phyloP scores from a whole-genome alignment of 2,888 invertebrate species.

The Pteria penguin region DNA sequence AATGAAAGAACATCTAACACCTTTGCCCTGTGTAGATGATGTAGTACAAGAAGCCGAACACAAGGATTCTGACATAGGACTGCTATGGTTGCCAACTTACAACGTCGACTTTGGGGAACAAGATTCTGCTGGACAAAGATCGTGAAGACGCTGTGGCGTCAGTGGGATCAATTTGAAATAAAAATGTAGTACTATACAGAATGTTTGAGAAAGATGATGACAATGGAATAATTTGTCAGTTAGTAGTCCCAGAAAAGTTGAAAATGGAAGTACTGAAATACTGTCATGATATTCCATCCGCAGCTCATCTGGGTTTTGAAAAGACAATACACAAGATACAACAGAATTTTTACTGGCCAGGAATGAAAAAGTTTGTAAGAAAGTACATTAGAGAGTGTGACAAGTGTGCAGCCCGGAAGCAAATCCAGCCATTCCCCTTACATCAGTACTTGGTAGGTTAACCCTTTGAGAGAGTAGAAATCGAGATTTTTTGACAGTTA shows the following conservation, averaged over 20 bases:
- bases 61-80: neutral
- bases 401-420: slow-evolving; percentile 41
- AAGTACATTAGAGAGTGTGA: no score
- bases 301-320: slow-evolving; percentile 53
- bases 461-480: slow-evolving; percentile 53
- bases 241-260: slow-evolving; percentile 18
- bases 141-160: slow-evolving; percentile 1
- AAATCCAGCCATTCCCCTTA: slow-evolving; percentile 19
- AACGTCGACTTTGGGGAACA: neutral
- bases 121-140: neutral
- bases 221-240: neutral
- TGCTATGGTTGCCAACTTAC: neutral
- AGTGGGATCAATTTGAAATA: slow-evolving; percentile 12
- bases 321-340: slow-evolving; percentile 45
- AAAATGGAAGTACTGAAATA: slow-evolving; percentile 29
- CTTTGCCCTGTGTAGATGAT: neutral
- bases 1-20: no score
- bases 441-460: slow-evolving; percentile 20
- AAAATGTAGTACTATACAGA: neutral
- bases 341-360: slow-evolving; percentile 51
- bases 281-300: slow-evolving; percentile 32
- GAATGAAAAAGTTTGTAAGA: no score
- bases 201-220: slow-evolving; percentile 10
- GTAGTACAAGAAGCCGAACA: neutral
- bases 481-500: slow-evolving; percentile 52